Evolutionary conservation across 35 echinoderm and acorn worm species (phyloP), one percentile per base, ranked within the genome.

Genomic region (Chiridota heheva): DNA sequence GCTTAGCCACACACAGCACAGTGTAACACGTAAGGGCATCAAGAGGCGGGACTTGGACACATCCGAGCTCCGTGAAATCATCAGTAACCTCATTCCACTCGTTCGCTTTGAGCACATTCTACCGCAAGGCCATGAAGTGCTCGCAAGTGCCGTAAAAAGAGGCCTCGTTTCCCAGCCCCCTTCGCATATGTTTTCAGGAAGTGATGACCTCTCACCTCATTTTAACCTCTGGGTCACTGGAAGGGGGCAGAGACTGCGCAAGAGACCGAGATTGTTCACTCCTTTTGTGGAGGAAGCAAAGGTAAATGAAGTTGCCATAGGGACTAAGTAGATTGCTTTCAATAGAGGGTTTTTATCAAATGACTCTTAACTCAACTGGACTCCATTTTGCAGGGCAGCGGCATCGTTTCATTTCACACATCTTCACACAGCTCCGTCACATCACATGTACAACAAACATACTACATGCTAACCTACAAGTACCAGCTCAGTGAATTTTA

Each of bases 261-360:
- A 78, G 13, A 82, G 88, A 56, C 94, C 94, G 22, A 87, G 94
- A 67, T 70, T 97, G 26, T 97, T 91, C 43, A 88, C 73, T n/a
- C 94, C 94, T 0, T 97, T 87, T 67, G 89, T 97, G 41, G 94
- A 97, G 67, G 94, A 97, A 77, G 94, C 94, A 31, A 97, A 97
- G 94, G 94, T 97, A 75, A 64, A 7, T 18, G 35, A 30, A 8
- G n/a, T n/a, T n/a, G n/a, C n/a, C n/a, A n/a, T n/a, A n/a, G n/a
- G n/a, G n/a, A n/a, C n/a, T n/a, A n/a, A n/a, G n/a, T n/a, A n/a
- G n/a, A n/a, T n/a, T n/a, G n/a, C n/a, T n/a, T n/a, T n/a, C n/a
- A n/a, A n/a, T n/a, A n/a, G n/a, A n/a, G 13, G 40, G 28, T 36
- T 31, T 4, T 15, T 72, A n/a, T n/a, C n/a, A n/a, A n/a, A n/a